Evolutionary conservation across 2,797 vertebrate genomes (phyloP).

Genomic region (Urocyon cinereoargenteus): DNA sequence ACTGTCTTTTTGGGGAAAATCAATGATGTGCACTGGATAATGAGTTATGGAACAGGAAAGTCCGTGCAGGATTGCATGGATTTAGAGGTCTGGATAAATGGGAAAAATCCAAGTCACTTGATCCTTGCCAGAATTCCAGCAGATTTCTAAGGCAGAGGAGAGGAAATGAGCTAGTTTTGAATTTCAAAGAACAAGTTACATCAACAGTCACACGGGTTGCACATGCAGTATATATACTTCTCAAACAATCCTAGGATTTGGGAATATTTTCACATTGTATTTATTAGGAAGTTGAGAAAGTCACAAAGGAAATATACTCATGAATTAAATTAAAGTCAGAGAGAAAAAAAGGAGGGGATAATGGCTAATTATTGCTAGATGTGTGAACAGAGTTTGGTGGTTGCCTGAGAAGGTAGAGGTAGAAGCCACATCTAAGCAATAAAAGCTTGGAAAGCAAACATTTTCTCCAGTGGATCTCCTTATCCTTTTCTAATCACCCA

Average conservation of each 20-base stretch:
- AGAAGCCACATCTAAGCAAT: not conserved
- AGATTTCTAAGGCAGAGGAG: not conserved
- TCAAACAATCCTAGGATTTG: not conserved
- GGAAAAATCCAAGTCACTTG: not conserved
- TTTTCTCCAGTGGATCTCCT: not conserved
- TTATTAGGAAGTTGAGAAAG: not conserved
- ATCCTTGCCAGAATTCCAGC: not conserved
- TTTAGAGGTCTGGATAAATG: not conserved
- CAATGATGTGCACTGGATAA: not conserved
- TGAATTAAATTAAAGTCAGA: not conserved
- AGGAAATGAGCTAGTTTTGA: not conserved
- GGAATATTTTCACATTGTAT: not conserved
- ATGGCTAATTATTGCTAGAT: not conserved
- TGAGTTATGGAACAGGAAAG: not conserved
- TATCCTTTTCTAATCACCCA: not conserved
- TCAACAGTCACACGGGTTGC: not conserved
- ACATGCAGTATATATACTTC: not conserved
- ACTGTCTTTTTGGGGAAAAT: not conserved
- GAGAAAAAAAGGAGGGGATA: not conserved
- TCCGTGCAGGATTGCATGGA: fast-evolving
- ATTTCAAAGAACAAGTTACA: not conserved
- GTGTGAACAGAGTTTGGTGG: not conserved
- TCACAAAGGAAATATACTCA: not conserved
- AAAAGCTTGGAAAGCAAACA: not conserved
- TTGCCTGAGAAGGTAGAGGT: not conserved